Conservation (phyloP, 2,797 vertebrate species). For the Otolemur crassicaudatus region DNA sequence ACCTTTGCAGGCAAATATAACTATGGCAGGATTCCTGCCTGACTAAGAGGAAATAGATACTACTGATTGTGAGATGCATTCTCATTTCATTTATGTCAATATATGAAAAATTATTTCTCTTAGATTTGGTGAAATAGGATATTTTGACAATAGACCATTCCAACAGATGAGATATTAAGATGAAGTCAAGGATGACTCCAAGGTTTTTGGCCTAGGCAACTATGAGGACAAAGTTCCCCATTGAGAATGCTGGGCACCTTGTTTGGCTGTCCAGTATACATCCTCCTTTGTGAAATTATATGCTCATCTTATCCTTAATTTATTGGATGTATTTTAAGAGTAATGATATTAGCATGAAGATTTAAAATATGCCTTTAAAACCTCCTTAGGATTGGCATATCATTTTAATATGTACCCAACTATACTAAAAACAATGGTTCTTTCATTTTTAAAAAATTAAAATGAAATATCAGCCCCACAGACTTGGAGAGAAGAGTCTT, state of each 20-base stretch:
- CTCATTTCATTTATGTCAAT: not conserved
- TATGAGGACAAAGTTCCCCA: not conserved
- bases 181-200: not conserved
- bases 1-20: not conserved
- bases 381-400: not conserved
- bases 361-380: conserved; percentile 25
- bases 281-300: not conserved
- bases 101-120: not conserved
- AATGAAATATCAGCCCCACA: not conserved
- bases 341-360: conserved; percentile 24
- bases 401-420: not conserved
- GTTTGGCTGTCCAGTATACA: not conserved
- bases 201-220: not conserved
- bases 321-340: conserved; percentile 3
- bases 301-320: not conserved
- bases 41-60: not conserved
- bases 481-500: not conserved
- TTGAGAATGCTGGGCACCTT: not conserved
- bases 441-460: conserved; percentile 25
- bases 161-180: not conserved
- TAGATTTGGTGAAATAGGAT: not conserved
- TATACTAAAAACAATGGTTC: not conserved
- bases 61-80: not conserved
- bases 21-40: not conserved
- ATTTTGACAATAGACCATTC: conserved; percentile 28